Evolutionary conservation across 2,113 vertebrate genomes (phyloP).

Genomic region (Ahaetulla prasina): DNA sequence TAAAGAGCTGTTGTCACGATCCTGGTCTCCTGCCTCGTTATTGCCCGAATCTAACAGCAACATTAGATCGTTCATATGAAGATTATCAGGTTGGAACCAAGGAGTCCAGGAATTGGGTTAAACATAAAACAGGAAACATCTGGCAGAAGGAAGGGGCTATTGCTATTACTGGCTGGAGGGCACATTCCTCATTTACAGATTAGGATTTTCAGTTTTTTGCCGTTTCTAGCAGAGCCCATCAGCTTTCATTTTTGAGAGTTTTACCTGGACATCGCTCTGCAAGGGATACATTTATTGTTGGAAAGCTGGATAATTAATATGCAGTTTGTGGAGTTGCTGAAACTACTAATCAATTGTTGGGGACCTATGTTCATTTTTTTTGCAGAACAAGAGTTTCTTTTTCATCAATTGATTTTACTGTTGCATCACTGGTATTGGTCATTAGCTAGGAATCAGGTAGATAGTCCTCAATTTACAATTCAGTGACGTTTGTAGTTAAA

Average conservation of each 20-base stretch:
- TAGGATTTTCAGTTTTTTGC: background rate
- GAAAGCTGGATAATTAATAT: background rate
- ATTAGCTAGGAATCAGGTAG: background rate
- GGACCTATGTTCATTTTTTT: background rate
- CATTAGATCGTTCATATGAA: background rate
- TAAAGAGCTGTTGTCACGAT: too few species aligned
- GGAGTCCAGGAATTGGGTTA: background rate
- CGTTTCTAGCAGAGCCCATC: background rate
- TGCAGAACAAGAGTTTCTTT: background rate
- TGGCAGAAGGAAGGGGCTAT: background rate
- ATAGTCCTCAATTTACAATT: too few species aligned
- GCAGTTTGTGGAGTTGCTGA: too few species aligned
- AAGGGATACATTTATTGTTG: background rate
- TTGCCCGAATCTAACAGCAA: too few species aligned
- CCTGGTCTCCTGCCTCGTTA: too few species aligned
- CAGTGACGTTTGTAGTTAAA: background rate
- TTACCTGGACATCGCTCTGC: background rate
- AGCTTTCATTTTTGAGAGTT: background rate
- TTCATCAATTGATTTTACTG: background rate
- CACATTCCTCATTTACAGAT: background rate
- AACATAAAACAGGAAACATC: background rate
- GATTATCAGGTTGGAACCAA: background rate
- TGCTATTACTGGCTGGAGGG: background rate
- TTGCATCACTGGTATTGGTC: background rate
- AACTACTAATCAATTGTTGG: background rate